A percentile compares a stretch with the other conserved stretches of the same genome.
These are phyloP conservation scores for Gallinago undulata DNA, from an alignment of 2,113 vertebrate species.

Conservation along the genomic window DNA sequence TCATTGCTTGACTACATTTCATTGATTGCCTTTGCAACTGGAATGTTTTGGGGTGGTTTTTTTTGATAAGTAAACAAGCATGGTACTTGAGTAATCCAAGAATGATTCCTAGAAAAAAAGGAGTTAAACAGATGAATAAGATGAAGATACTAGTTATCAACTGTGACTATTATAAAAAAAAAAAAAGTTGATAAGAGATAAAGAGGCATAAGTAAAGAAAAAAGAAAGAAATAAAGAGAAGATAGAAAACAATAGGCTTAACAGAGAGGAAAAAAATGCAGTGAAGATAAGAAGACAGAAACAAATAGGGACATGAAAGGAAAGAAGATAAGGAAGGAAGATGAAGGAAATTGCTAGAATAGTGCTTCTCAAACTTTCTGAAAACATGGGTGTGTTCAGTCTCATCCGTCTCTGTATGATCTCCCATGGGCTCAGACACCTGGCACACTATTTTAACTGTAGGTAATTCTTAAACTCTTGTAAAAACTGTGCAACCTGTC, in stretches of 20 bases:
- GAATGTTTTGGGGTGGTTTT: not conserved
- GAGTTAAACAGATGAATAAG: not conserved
- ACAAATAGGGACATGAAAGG: conserved; percentile 6
- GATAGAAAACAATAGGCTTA: conserved; percentile 6
- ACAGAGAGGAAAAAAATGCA: not conserved
- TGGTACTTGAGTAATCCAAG: not conserved
- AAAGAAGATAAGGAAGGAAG: not conserved
- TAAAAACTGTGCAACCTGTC: not conserved
- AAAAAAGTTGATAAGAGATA: not conserved
- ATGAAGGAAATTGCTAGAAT: not conserved
- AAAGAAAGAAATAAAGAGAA: not conserved
- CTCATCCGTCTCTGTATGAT: not conserved
- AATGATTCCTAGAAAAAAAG: not conserved
- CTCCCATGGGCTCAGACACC: not conserved
- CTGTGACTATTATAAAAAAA: not conserved
- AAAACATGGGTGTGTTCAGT: not conserved
- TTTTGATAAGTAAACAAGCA: not conserved
- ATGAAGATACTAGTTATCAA: not conserved
- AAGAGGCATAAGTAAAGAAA: not conserved
- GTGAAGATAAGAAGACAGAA: conserved; percentile 16
- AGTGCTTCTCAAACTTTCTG: not conserved
- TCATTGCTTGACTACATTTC: not conserved
- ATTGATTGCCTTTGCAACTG: not conserved
- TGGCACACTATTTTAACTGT: not conserved
- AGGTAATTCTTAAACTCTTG: not conserved